Evolutionary conservation across 2,888 invertebrate genomes (phyloP).

Genomic region (Nesidiocoris tenuis): DNA sequence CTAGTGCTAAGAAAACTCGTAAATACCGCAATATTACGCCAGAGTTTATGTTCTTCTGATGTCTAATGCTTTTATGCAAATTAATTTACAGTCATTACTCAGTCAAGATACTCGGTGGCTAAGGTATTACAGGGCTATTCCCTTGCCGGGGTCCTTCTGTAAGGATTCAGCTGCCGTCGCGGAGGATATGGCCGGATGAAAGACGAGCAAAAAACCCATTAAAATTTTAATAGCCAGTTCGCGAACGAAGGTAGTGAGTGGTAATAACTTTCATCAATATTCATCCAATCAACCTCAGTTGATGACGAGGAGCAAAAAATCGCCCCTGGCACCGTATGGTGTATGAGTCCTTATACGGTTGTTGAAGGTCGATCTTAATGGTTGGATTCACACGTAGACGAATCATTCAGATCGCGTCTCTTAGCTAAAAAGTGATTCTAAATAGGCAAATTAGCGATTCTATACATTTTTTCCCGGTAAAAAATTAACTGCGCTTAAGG

Average conservation of each 20-base stretch:
- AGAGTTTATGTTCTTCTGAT: not conserved
- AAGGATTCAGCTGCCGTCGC: not conserved
- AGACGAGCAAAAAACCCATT: not conserved
- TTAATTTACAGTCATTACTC: not conserved
- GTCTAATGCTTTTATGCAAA: not conserved
- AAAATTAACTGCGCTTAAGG: no score
- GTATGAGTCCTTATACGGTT: not conserved
- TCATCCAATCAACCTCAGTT: slow-evolving; percentile 8
- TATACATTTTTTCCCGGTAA: no score
- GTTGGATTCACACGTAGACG: no score
- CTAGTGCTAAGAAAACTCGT: no score
- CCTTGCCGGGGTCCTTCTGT: not conserved
- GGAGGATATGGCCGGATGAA: not conserved
- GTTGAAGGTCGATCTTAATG: not conserved
- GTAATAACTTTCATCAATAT: slow-evolving; percentile 10
- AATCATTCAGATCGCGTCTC: no score
- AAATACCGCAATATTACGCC: not conserved
- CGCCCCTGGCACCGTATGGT: not conserved
- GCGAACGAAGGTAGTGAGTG: slow-evolving; percentile 11
- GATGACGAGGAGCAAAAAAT: not conserved
- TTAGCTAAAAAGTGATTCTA: no score
- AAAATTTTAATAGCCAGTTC: not conserved
- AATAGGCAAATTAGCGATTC: no score
- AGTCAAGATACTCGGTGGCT: not conserved
- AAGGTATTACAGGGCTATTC: not conserved